Evolutionary conservation across 2,888 invertebrate species (phyloP).

Genomic region (Tachystola acroxantha): DNA sequence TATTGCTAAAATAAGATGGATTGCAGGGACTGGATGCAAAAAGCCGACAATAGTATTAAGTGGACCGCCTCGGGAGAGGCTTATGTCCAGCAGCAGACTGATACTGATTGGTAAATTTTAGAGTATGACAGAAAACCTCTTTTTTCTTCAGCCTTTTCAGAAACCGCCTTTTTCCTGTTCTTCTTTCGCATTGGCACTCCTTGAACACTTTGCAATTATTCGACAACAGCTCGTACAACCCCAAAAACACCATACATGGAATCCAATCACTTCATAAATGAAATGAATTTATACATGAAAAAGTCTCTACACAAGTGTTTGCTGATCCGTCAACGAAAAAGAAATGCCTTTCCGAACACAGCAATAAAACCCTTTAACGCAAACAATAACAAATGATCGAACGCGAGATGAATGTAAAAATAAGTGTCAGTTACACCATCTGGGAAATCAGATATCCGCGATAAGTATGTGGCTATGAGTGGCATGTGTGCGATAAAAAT

Average conservation of each 20-base stretch:
- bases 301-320: not conserved
- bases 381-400: conserved; percentile 30
- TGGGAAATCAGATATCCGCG: conserved; percentile 59
- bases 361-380: conserved; percentile 19
- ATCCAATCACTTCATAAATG: not conserved
- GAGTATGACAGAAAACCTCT: conserved; percentile 36
- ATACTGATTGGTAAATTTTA: no score
- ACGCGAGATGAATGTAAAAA: conserved; percentile 29
- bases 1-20: no score
- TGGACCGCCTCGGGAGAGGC: no score
- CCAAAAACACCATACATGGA: conserved; percentile 54
- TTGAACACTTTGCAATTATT: conserved; percentile 57
- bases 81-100: no score
- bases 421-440: conserved; percentile 44
- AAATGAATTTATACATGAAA: not conserved
- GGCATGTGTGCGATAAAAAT: conserved; percentile 66
- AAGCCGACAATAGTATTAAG: no score
- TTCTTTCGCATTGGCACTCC: conserved; percentile 73
- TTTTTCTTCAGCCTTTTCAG: conserved; percentile 48
- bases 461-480: conserved; percentile 54
- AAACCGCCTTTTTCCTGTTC: conserved; percentile 69
- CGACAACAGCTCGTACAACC: conserved; percentile 64
- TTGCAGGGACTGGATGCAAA: no score
- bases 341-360: conserved; percentile 11
- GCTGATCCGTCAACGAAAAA: no score